Conservation (phyloP, 2,888 invertebrate genomes). For the Anthophora plumipes region DNA sequence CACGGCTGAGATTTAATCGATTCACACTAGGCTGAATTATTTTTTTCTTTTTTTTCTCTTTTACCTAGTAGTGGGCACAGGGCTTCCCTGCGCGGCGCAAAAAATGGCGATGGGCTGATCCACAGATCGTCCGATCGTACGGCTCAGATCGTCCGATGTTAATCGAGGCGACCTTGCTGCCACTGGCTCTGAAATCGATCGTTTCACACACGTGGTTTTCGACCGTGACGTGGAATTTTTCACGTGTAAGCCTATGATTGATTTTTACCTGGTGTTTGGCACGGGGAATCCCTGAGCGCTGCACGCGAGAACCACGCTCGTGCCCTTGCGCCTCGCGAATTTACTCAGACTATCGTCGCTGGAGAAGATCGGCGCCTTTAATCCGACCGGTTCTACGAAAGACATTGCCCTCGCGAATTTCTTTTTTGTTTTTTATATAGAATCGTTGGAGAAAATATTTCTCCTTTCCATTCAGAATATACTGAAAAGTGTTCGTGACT, state of each 20-base stretch:
- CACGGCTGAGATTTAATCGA: constrained; percentile 39
- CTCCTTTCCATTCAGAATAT: not conserved
- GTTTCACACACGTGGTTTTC: constrained; percentile 19
- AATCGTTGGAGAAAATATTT: not conserved
- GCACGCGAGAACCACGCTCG: constrained; percentile 80
- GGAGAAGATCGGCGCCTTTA: constrained; percentile 89
- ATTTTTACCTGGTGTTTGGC: constrained; percentile 88
- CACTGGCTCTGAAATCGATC: constrained; percentile 84
- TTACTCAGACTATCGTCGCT: constrained; percentile 87
- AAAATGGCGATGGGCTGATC: constrained; percentile 86
- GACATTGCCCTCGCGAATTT: not conserved
- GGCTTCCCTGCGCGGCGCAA: constrained; percentile 89
- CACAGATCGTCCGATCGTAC: constrained; percentile 86
- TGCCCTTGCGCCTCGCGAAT: constrained; percentile 84
- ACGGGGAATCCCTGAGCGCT: constrained; percentile 90
- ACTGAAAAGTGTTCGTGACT: not conserved
- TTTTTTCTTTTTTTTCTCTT: constrained; percentile 58
- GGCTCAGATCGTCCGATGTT: constrained; percentile 87
- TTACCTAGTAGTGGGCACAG: constrained; percentile 89
- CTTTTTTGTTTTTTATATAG: too few relatives aligned
- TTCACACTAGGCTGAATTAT: constrained; percentile 73
- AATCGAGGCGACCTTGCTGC: constrained; percentile 87
- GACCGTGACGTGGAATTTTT: not conserved
- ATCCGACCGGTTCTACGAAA: constrained; percentile 88
- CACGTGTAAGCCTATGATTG: not conserved